Percentiles rank a stretch among this genome's conserved stretches.
Conservation (phyloP, 2,113 vertebrate genomes). For the Dryoscopus gambensis region DNA sequence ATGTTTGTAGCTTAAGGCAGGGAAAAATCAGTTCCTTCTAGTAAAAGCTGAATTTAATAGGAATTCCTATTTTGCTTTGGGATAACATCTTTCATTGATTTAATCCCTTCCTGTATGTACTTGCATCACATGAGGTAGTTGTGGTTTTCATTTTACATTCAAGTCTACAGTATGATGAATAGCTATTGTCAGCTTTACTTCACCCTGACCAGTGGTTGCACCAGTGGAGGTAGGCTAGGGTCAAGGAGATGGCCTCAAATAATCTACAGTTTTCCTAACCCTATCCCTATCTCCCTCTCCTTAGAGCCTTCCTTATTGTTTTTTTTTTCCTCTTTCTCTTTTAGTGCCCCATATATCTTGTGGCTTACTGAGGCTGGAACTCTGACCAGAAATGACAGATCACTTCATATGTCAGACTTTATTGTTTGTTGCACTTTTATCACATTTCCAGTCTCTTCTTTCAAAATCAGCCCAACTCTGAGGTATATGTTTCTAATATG, state of each 20-base stretch:
- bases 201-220: constrained; percentile 36
- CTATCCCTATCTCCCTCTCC: not conserved
- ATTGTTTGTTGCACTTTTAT: not conserved
- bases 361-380: not conserved
- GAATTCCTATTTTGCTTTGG: constrained; percentile 65
- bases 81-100: constrained; percentile 76
- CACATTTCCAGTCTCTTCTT: not conserved
- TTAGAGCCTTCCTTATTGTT: not conserved
- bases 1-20: not conserved
- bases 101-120: constrained; percentile 62
- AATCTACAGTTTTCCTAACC: constrained; percentile 16
- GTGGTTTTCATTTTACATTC: constrained; percentile 71
- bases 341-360: not conserved
- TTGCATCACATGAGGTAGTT: constrained; percentile 53
- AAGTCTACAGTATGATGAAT: constrained; percentile 64
- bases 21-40: not conserved
- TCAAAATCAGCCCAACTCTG: not conserved
- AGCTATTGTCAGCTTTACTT: constrained; percentile 66
- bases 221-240: not conserved
- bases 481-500: not conserved
- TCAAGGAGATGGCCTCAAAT: constrained; percentile 30
- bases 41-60: constrained; percentile 61
- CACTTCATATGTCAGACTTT: not conserved
- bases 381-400: constrained; percentile 8
- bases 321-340: not conserved